These are phyloP conservation scores for Bhutanitis thaidina DNA, from an alignment of 2,888 invertebrate genomes.

Conservation along the genomic window DNA sequence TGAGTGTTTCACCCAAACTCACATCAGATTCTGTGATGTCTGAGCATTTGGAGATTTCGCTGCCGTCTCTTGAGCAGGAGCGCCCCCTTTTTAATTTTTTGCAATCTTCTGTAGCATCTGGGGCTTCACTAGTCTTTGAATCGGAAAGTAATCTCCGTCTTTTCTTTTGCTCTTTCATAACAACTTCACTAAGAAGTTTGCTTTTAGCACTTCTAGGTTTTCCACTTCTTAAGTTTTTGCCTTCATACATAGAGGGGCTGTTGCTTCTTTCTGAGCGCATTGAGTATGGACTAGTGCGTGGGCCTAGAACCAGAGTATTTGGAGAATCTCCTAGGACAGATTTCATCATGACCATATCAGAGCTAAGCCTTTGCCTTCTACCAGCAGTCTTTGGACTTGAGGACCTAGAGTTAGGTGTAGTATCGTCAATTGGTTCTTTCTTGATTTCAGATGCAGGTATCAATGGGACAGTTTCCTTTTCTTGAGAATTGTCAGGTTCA, in stretches of 20 bases:
- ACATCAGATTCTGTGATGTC: conserved; percentile 82
- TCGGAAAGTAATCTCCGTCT: conserved; percentile 78
- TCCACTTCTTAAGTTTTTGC: conserved; percentile 82
- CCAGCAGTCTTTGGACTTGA: conserved; percentile 72
- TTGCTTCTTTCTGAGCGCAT: conserved; percentile 81
- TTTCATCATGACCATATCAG: conserved; percentile 73
- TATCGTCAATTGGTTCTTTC: conserved; percentile 66
- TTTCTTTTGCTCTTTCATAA: conserved; percentile 78
- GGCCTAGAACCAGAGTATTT: conserved; percentile 55
- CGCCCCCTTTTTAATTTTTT: conserved; percentile 70
- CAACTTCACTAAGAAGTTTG: conserved; percentile 77
- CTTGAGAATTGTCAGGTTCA: conserved; percentile 53
- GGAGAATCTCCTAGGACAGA: conserved; percentile 63
- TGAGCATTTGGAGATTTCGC: conserved; percentile 81
- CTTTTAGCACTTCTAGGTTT: conserved; percentile 82
- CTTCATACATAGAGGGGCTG: conserved; percentile 69
- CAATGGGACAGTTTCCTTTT: conserved; percentile 56
- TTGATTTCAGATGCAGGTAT: conserved; percentile 70
- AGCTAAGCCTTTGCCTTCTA: conserved; percentile 61
- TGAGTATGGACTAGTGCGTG: conserved; percentile 79
- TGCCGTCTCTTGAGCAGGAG: conserved; percentile 77
- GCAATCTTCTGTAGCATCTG: conserved; percentile 59
- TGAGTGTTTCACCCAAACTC: conserved; percentile 79
- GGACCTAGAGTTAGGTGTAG: conserved; percentile 62
- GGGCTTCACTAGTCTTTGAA: conserved; percentile 61